Evolutionary conservation across 1,140 invertebrate species (phyloP), one percentile per base, ranked within the genome.

Genomic region (Drosophila parabipectinata): DNA sequence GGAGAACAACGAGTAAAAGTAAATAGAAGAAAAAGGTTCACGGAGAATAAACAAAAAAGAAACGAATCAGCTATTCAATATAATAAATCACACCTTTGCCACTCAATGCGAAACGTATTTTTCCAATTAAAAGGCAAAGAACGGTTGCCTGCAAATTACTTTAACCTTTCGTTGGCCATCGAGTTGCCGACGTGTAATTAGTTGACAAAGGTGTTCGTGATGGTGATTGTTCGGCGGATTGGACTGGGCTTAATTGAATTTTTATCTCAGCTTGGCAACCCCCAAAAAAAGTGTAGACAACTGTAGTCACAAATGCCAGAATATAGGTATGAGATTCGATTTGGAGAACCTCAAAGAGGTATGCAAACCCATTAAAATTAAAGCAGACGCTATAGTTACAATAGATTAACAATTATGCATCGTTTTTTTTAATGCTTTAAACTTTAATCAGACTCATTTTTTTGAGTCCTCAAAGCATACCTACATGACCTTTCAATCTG

Each of bases 31-130:
- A 52, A 50, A 59, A 37, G 44, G 55, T 44, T 15, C 18, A 9
- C 56, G 6, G 58, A 51, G 62, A 37, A 21, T 9, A 44, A 52
- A 30, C 9, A 37, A 7, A 21, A 21, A 26, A 37, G 34, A 47
- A 63, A 48, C 60, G 44, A 50, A 80, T 80, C 73, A 85, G 68
- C 72, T 79, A 84, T 85, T 56, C 68, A 81, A 81, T 41, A 71
- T 74, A 84, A 84, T 84, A 85, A 84, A 84, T 84, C 81, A 80
- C 81, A 84, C 81, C 81, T 84, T 84, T 85, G 81, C 77, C 81
- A 84, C 82, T 80, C 81, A 84, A 84, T 74, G 73, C 51, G 73
- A 66, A 67, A 54, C 52, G 52, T 61, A 68, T 67, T 56, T 67
- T 83, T 82, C 54, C 79, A 83, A 82, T 82, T 83, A 83, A 83